Evolutionary conservation across 1,140 invertebrate species (phyloP), one percentile per base, ranked within the genome.

Genomic region (Holotrichia oblita): DNA sequence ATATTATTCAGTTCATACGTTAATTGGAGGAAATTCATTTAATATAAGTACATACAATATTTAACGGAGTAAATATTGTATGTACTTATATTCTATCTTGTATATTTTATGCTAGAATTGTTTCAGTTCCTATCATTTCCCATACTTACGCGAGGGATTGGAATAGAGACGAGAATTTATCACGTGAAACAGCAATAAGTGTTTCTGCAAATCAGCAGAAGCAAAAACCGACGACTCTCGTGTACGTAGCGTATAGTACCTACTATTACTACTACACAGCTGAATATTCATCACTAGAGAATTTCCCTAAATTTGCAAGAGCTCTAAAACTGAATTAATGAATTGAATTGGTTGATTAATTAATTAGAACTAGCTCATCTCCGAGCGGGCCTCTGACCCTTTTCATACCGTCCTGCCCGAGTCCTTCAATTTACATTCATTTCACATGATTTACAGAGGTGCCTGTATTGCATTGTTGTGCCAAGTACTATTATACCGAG

Each of bases 321-420:
- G 79, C 81, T 81, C 79, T 82, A 77, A 83, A 83, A 82, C 79
- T 79, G 84, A 82, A 86, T 86, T 86, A 84, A 84, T 84, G 85
- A 85, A 86, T 84, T 83, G 83, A 84, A 86, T 84, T 83, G 83
- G 81, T 84, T 85, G 83, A 85, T 86, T 86, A 86, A 86, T 86
- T 86, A 86, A 86, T 86, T 85, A 85, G 82, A 82, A 85, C 81
- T 82, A 80, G 83, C 80, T 86, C 85, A 84, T 83, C 84, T 83
- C 83, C 79, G 79, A 77, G 42, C 61, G n/a, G n/a, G n/a, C n/a
- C n/a, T n/a, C 80, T 80, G 80, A 82, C 81, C 81, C 82, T 81
- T 81, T 80, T 79, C 75, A 75, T 64, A 81, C 78, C 81, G 82
- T 84, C 80, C 82, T 80, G 79, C 79, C 78, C 80, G 83, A 81